Evolutionary conservation across 1,140 invertebrate species (phyloP).

Genomic region (Trachelipus rathkii): DNA sequence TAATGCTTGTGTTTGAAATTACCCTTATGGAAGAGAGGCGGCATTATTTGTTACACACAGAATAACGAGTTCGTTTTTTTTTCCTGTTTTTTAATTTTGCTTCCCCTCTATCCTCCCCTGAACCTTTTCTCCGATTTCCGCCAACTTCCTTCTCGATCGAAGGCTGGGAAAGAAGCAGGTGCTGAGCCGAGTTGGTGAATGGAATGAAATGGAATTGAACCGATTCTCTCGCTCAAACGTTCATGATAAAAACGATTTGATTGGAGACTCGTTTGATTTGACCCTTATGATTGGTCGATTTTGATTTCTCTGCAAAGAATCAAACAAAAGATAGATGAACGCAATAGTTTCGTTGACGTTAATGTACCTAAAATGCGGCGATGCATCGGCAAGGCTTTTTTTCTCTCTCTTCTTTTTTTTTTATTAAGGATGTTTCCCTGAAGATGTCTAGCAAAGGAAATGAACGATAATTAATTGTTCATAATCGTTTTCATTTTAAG

Average conservation of each 20-base stretch:
- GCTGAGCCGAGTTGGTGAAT: not conserved
- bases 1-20: too few relatives aligned
- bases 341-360: conserved; percentile 7
- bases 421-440: not conserved
- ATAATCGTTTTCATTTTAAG: conserved; percentile 5
- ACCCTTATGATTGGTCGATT: not conserved
- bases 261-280: conserved; percentile 6
- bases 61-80: not conserved
- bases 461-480: conserved; percentile 11
- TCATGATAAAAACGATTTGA: conserved; percentile 2
- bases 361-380: conserved; percentile 11
- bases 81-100: not conserved
- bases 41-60: too few relatives aligned
- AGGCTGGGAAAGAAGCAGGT: conserved; percentile 3
- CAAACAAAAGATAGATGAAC: conserved; percentile 1
- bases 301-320: not conserved
- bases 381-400: not conserved
- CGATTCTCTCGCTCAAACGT: not conserved
- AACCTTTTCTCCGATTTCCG: not conserved
- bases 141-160: not conserved
- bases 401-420: not conserved
- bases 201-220: conserved; percentile 12
- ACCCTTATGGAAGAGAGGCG: too few relatives aligned
- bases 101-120: not conserved
- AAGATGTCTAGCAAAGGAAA: conserved; percentile 2